Conservation (phyloP, 2,113 vertebrate genomes). For the Siniperca chuatsi region DNA sequence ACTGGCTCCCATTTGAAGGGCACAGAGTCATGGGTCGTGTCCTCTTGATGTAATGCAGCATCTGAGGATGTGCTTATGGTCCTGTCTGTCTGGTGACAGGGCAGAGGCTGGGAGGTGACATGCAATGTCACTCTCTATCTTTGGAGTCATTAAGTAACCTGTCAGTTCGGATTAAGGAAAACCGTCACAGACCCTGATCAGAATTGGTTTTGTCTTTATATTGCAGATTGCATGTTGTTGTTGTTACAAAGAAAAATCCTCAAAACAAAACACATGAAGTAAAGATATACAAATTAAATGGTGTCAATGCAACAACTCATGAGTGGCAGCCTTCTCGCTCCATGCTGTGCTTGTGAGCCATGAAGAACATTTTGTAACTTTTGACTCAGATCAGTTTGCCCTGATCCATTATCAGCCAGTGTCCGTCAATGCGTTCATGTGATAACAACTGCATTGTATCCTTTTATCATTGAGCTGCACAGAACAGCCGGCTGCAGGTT, state of each 20-base stretch:
- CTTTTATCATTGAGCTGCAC: slow-evolving; percentile 17
- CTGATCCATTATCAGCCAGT: slow-evolving; percentile 34
- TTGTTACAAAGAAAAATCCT: neutral
- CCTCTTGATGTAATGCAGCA: slow-evolving; percentile 30
- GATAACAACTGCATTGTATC: slow-evolving; percentile 5
- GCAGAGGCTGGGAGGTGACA: slow-evolving; percentile 33
- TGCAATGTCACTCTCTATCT: slow-evolving; percentile 46
- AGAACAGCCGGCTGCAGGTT: slow-evolving; percentile 7
- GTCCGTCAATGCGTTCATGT: slow-evolving; percentile 17
- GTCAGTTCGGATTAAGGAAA: slow-evolving; percentile 53
- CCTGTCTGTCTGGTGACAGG: slow-evolving; percentile 25
- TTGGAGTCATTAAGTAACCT: slow-evolving; percentile 49
- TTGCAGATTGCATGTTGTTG: neutral
- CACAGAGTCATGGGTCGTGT: slow-evolving; percentile 10
- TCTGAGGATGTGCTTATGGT: slow-evolving; percentile 38
- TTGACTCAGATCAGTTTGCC: slow-evolving; percentile 63
- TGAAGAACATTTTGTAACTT: slow-evolving; percentile 60
- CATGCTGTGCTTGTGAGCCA: slow-evolving; percentile 52
- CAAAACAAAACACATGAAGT: neutral
- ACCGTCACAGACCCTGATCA: neutral
- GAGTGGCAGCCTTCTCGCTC: slow-evolving; percentile 4
- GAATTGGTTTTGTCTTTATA: neutral
- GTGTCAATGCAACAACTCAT: slow-evolving; percentile 19
- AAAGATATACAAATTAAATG: neutral
- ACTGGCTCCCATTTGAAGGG: slow-evolving; percentile 30